Evolutionary conservation across 1,140 invertebrate species (phyloP).

Genomic region (Diabrotica undecimpunctata): DNA sequence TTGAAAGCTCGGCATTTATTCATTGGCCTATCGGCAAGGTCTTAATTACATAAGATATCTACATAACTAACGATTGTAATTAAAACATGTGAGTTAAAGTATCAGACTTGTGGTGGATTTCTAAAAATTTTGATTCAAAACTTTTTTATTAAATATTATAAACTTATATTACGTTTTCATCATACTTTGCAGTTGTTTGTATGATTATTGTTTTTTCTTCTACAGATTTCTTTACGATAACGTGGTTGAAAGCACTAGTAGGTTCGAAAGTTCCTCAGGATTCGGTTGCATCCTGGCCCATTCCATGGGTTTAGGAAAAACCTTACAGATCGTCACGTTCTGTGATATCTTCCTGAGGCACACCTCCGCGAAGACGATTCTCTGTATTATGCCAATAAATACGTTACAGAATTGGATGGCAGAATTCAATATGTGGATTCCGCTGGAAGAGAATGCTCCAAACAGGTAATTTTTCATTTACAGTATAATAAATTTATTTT

Average conservation of each 20-base stretch:
- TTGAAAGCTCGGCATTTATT: no score
- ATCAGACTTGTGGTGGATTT: no score
- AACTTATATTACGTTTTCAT: no score
- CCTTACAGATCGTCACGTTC: constrained; percentile 93
- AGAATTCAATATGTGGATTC: constrained; percentile 97
- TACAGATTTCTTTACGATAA: constrained; percentile 91
- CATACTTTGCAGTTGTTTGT: no score
- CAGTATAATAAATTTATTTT: no score
- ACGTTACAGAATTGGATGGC: constrained; percentile 97
- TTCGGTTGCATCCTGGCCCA: constrained; percentile 98
- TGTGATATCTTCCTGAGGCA: constrained; percentile 92
- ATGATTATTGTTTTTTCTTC: not conserved
- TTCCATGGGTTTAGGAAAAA: constrained; percentile 99
- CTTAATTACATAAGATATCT: no score
- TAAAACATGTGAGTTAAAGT: no score
- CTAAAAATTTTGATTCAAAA: no score
- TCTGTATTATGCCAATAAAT: constrained; percentile 98
- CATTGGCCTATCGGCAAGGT: no score
- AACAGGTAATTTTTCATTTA: not conserved
- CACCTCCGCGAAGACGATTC: constrained; percentile 81
- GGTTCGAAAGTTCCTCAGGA: constrained; percentile 48
- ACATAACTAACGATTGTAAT: no score
- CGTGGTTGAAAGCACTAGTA: constrained; percentile 84
- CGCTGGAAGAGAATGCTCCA: constrained; percentile 56
- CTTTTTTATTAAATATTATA: no score